Percentiles rank a stretch among this genome's conserved stretches.
Evolutionary conservation across 37 sponge, comb jelly and placozoan species (phyloP).

Genomic region (Hexactinellida sp.): DNA sequence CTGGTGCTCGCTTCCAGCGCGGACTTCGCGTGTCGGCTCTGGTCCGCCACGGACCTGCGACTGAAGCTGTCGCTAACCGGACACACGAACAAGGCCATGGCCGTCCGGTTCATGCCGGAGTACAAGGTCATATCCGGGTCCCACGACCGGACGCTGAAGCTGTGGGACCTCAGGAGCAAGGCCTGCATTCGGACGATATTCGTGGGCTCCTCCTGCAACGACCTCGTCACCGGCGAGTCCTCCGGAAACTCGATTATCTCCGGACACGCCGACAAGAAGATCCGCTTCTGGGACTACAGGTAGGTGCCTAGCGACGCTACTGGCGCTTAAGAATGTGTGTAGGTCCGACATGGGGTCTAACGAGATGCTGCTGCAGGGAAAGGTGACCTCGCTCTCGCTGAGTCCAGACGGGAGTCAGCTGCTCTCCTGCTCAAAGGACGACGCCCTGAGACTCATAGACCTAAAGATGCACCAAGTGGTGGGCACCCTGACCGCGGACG

Average conservation of each 20-base stretch:
- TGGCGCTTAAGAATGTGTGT: not conserved
- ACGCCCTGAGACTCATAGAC: constrained; percentile 73
- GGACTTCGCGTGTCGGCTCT: constrained; percentile 60
- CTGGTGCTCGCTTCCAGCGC: constrained; percentile 55
- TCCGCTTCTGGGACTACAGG: constrained; percentile 88
- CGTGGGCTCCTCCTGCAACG: constrained; percentile 92
- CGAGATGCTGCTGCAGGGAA: constrained; percentile 76
- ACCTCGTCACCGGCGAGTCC: constrained; percentile 58
- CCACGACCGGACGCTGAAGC: constrained; percentile 82
- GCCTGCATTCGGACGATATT: constrained; percentile 67
- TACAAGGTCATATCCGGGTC: constrained; percentile 73
- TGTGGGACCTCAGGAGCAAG: constrained; percentile 78
- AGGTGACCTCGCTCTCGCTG: constrained; percentile 68
- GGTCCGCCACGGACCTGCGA: constrained; percentile 44
- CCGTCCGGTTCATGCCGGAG: constrained; percentile 73
- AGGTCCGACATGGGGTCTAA: constrained; percentile 35
- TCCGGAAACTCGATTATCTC: constrained; percentile 54
- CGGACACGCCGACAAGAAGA: constrained; percentile 80
- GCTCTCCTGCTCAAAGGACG: constrained; percentile 70
- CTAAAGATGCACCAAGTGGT: constrained; percentile 65
- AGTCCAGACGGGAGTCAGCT: constrained; percentile 44
- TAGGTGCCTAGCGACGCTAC: not conserved
- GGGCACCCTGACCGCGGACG: constrained; percentile 54
- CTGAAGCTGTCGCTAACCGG: constrained; percentile 63
- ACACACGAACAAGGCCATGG: constrained; percentile 64